phyloP scores from a whole-genome alignment of 2,888 invertebrate species.

The Pelosia muscerda region DNA sequence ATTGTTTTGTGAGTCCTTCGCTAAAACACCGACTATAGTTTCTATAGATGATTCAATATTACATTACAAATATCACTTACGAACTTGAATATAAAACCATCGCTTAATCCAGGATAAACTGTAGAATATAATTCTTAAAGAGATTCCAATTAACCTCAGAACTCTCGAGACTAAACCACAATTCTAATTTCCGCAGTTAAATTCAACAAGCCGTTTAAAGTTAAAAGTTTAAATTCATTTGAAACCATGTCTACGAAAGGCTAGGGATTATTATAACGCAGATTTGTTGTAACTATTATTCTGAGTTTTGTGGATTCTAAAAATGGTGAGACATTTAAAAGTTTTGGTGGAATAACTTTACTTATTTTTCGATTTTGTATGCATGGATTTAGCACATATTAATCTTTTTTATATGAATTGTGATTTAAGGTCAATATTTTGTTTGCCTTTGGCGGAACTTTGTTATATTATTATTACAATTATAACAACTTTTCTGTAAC shows the following conservation, averaged over 20 bases:
- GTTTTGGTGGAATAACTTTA: background rate
- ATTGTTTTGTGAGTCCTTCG: background rate
- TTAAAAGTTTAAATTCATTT: background rate
- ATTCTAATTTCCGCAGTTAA: conserved; percentile 12
- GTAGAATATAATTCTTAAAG: conserved; percentile 5
- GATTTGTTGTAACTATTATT: background rate
- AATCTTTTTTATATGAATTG: too few relatives aligned
- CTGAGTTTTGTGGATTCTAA: too few relatives aligned
- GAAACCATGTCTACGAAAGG: background rate
- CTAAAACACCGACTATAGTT: background rate
- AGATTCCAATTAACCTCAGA: conserved; percentile 3
- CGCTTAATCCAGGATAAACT: background rate
- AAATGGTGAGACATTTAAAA: background rate
- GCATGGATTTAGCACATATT: too few relatives aligned
- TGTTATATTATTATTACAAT: too few relatives aligned
- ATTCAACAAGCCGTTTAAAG: background rate
- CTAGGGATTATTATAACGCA: background rate
- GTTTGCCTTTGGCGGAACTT: too few relatives aligned
- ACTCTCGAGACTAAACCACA: conserved; percentile 6
- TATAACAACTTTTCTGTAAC: too few relatives aligned
- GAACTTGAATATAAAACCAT: background rate
- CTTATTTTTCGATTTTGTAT: too few relatives aligned
- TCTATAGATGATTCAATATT: background rate
- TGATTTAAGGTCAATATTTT: too few relatives aligned
- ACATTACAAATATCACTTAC: too few relatives aligned